phyloP scores from a whole-genome alignment of 2,888 invertebrate genomes.

The Athalia rosae region DNA sequence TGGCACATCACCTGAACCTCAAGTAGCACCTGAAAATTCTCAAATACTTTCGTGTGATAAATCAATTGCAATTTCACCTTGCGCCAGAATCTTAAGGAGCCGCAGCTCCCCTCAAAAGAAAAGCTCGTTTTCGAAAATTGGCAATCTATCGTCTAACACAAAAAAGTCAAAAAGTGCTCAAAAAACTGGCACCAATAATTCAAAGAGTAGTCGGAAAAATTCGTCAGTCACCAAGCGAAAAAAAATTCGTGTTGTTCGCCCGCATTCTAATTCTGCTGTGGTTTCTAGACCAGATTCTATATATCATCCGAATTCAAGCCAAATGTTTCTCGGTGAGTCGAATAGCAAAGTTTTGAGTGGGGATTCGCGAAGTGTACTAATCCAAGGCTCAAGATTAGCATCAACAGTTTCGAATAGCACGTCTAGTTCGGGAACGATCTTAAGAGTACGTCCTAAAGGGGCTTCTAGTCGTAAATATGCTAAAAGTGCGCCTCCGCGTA shows the following conservation, averaged over 20 bases:
- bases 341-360: background rate
- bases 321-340: background rate
- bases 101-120: background rate
- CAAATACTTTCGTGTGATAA: no score
- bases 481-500: constrained; percentile 8
- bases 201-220: background rate
- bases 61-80: no score
- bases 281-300: background rate
- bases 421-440: constrained; percentile 12
- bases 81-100: background rate
- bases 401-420: background rate
- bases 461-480: constrained; percentile 6
- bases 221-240: background rate
- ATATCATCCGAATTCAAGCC: background rate
- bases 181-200: background rate
- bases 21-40: background rate
- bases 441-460: background rate
- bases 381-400: background rate
- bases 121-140: background rate
- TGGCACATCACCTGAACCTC: background rate
- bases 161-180: no score
- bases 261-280: background rate
- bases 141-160: background rate
- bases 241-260: background rate
- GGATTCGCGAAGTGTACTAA: background rate